Percentiles rank a stretch among this genome's conserved stretches.
Evolutionary conservation across 2,888 invertebrate species (phyloP).

Genomic region (Cantharis flavilabris): DNA sequence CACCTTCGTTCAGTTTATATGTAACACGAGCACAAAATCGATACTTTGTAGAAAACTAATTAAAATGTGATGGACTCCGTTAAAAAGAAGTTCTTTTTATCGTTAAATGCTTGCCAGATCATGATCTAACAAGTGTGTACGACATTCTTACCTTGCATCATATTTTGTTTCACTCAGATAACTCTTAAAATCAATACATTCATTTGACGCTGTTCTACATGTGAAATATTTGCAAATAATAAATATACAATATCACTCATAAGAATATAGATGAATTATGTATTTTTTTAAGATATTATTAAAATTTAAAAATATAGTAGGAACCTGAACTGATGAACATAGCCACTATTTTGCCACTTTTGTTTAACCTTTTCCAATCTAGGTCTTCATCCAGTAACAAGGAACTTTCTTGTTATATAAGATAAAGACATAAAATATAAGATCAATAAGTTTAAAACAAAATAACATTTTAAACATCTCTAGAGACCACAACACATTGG

Average conservation of each 20-base stretch:
- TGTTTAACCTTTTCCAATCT: no score
- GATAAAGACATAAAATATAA: no score
- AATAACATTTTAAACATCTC: no score
- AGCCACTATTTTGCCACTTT: no score
- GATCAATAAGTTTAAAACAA: no score
- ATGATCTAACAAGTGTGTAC: neutral
- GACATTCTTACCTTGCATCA: neutral
- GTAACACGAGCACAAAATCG: neutral
- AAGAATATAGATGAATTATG: no score
- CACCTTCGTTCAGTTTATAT: neutral
- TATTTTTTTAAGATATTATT: no score
- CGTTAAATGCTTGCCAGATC: neutral
- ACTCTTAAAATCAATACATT: neutral
- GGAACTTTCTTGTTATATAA: no score
- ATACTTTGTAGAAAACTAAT: neutral
- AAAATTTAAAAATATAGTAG: no score
- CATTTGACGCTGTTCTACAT: neutral
- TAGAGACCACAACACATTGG: no score
- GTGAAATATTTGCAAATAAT: neutral
- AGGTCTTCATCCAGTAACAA: no score
- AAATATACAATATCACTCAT: neutral
- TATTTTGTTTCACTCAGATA: neutral
- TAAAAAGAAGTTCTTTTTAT: neutral
- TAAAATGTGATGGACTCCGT: neutral
- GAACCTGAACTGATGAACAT: no score